A percentile compares a stretch with the other conserved stretches of the same genome.
Evolutionary conservation across 2,888 invertebrate genomes (phyloP).

Genomic region (Agrilus biguttatus): DNA sequence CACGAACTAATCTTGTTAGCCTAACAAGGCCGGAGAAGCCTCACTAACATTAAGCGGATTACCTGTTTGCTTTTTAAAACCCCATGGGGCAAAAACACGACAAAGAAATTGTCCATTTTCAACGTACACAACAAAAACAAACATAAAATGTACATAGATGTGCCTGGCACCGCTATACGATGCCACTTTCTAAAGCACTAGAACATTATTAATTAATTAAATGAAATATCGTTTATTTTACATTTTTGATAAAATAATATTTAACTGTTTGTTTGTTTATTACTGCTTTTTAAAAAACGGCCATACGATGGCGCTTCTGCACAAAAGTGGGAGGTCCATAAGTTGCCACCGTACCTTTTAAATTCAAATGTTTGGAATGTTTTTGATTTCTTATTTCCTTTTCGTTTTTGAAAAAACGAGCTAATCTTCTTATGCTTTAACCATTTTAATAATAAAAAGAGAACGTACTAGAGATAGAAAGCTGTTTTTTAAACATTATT

Average conservation of each 20-base stretch:
- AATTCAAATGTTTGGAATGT: constrained; percentile 7
- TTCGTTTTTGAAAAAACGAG: no score
- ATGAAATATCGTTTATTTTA: constrained; percentile 27
- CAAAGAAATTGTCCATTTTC: constrained; percentile 7
- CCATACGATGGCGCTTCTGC: constrained; percentile 7
- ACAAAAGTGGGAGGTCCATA: constrained; percentile 20
- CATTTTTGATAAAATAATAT: no score
- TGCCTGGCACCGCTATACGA: no score
- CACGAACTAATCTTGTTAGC: constrained; percentile 30
- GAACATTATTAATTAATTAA: constrained; percentile 2
- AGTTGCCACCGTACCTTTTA: constrained; percentile 13
- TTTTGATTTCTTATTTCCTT: no score
- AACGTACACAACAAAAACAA: constrained; percentile 23
- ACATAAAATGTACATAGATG: no score
- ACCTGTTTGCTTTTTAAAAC: no score
- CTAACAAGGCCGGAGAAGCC: constrained; percentile 68
- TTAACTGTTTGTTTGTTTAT: constrained; percentile 53
- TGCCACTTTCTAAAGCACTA: no score
- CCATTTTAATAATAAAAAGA: no score
- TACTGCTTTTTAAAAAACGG: constrained; percentile 33
- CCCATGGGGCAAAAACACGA: no score
- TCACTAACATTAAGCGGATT: not conserved
- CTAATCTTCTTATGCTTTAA: no score
- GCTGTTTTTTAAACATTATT: no score
- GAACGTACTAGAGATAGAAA: no score